A percentile compares a stretch with the other conserved stretches of the same genome.
Evolutionary conservation across 1,140 invertebrate species (phyloP).

Genomic region (Colletes latitarsis): DNA sequence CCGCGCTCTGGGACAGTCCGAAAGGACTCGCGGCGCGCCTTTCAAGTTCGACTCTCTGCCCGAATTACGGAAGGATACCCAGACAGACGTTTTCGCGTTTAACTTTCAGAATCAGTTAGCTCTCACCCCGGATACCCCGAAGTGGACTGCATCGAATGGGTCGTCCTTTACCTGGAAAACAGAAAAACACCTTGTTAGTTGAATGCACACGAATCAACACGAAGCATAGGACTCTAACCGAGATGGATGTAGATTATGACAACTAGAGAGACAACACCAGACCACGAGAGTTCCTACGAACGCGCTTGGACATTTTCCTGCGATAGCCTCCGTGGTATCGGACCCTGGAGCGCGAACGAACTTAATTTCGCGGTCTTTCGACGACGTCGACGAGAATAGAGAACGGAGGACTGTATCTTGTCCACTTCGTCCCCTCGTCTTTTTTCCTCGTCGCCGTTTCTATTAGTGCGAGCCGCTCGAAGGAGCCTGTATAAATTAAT

Average conservation of each 20-base stretch:
- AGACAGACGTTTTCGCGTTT: too few species aligned
- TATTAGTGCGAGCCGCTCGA: slow-evolving; percentile 63
- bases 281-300: too few species aligned
- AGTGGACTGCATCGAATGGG: too few species aligned
- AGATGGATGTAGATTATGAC: too few species aligned
- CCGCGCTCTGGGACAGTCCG: neutral
- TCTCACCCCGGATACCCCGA: too few species aligned
- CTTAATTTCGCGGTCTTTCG: slow-evolving; percentile 27
- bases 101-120: too few species aligned
- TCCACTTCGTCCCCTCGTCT: slow-evolving; percentile 7
- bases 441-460: slow-evolving; percentile 49
- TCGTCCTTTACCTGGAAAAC: too few species aligned
- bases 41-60: neutral
- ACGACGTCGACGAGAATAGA: neutral
- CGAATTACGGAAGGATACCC: neutral
- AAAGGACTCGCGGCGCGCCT: neutral
- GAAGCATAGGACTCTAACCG: too few species aligned
- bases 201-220: too few species aligned
- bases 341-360: neutral
- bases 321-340: neutral
- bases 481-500: slow-evolving; percentile 69
- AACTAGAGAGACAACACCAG: too few species aligned
- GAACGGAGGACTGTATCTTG: slow-evolving; percentile 3
- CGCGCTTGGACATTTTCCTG: neutral
- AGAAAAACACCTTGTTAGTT: neutral